Percentiles rank a stretch among this genome's conserved stretches.
Conservation (phyloP, 1,140 invertebrate genomes). For the Prorops nasuta region DNA sequence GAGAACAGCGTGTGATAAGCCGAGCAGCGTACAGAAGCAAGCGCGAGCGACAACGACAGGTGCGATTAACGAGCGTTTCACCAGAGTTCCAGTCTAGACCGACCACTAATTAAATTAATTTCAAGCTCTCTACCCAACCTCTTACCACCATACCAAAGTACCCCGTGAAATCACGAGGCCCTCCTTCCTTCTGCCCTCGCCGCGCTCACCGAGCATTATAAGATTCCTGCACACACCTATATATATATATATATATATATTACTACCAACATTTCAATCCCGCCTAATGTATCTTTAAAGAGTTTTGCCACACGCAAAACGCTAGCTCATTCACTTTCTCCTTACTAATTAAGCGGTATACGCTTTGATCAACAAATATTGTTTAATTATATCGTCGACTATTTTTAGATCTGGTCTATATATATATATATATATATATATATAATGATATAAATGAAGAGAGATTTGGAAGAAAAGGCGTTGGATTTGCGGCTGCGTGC, state of each 20-base stretch:
- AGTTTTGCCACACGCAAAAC: constrained; percentile 9
- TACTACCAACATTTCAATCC: constrained; percentile 18
- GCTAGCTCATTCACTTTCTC: too few relatives aligned
- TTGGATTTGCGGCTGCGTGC: too few relatives aligned
- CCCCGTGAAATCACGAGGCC: too few relatives aligned
- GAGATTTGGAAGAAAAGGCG: constrained; percentile 3
- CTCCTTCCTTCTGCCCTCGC: neutral
- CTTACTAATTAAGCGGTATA: too few relatives aligned
- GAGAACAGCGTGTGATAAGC: too few relatives aligned
- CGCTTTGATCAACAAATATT: too few relatives aligned
- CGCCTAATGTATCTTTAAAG: constrained; percentile 8
- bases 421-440: constrained; percentile 10
- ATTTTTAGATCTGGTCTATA: constrained; percentile 7
- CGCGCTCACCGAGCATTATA: neutral
- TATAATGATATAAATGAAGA: constrained; percentile 13
- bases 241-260: too few relatives aligned
- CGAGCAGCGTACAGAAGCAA: too few relatives aligned
- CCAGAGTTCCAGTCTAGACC: constrained; percentile 35
- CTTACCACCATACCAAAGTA: neutral
- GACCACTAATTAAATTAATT: constrained; percentile 56
- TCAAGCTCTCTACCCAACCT: constrained; percentile 21
- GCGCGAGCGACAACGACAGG: too few relatives aligned
- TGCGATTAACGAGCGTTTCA: constrained; percentile 50
- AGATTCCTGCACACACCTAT: constrained; percentile 8
- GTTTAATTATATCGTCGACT: too few relatives aligned